Evolutionary conservation across 1,140 invertebrate species (phyloP).

Genomic region (Centruroides sculpturatus): DNA sequence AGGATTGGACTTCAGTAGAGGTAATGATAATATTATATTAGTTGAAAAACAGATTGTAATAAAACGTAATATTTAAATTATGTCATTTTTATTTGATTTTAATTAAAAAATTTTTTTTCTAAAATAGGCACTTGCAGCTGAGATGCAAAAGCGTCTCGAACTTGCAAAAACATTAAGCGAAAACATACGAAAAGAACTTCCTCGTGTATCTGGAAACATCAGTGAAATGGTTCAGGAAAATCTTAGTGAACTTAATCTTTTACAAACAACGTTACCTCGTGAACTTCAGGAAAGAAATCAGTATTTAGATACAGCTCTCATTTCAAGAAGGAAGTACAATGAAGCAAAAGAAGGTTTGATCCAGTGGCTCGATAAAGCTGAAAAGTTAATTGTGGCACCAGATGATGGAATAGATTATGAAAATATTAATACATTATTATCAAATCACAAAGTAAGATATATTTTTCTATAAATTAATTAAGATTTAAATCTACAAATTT

Average conservation of each 20-base stretch:
- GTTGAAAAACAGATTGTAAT: too few relatives aligned
- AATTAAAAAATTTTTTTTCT: too few relatives aligned
- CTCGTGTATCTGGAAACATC: too few relatives aligned
- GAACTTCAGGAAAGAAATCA: constrained; percentile 56
- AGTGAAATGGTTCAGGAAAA: constrained; percentile 45
- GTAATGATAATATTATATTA: too few relatives aligned
- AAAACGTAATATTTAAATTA: too few relatives aligned
- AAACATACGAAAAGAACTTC: too few relatives aligned
- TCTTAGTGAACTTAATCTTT: constrained; percentile 60
- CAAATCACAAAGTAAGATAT: constrained; percentile 55
- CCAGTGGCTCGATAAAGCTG: constrained; percentile 69
- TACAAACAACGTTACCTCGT: constrained; percentile 56
- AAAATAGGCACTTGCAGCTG: too few relatives aligned
- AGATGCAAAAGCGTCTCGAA: too few relatives aligned
- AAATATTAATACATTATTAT: constrained; percentile 60
- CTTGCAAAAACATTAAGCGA: too few relatives aligned
- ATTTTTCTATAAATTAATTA: not conserved
- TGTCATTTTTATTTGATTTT: too few relatives aligned
- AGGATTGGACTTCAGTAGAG: too few relatives aligned
- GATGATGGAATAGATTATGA: constrained; percentile 76
- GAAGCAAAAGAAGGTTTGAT: not conserved
- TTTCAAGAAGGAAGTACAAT: constrained; percentile 5
- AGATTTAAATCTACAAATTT: not conserved
- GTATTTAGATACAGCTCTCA: constrained; percentile 14
- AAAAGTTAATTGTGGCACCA: constrained; percentile 53